Evolutionary conservation across 1,140 invertebrate species (phyloP), one percentile per base, ranked within the genome.

Genomic region (Galleria mellonella): DNA sequence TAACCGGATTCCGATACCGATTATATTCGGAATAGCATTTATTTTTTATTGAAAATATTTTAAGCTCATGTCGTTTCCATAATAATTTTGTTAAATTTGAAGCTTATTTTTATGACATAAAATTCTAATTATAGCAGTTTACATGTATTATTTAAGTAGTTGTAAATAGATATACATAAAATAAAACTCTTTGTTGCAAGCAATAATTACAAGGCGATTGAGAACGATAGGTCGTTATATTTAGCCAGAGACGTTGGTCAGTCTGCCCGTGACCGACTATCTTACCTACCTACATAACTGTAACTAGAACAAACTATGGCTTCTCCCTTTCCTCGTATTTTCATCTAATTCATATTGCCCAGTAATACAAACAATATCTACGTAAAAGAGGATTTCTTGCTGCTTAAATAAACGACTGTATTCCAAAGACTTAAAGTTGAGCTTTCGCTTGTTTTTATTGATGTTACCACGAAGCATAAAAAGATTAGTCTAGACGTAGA

Each of bases 161-260:
- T n/a, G n/a, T n/a, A n/a, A n/a, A n/a, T n/a, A n/a, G n/a, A n/a
- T n/a, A n/a, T n/a, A n/a, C n/a, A n/a, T n/a, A n/a, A n/a, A n/a
- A n/a, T n/a, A n/a, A n/a, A n/a, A n/a, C n/a, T n/a, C 30, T 30
- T 31, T 36, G 49, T 43, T 47, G 49, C 43, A 45, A 31, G 17
- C 2, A 31, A 49, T 53, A 38, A 50, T 33, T 51, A 62, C 53
- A 70, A 67, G 61, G 55, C 50, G 58, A 68, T 63, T 51, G 55
- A 23, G 54, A 53, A 55, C 43, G 49, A 55, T 54, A 59, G 65
- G 72, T 77, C 68, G 73, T 74, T 74, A 77, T 62, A 74, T 67
- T 77, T 77, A 77, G 72, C 59, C 47, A 64, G 43, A 32, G 32
- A 35, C 43, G 48, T 53, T 74, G 69, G 62, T 69, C 58, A 62